These are phyloP conservation scores for Melanchra persicariae DNA, from an alignment of 2,888 invertebrate genomes.

Conservation along the genomic window DNA sequence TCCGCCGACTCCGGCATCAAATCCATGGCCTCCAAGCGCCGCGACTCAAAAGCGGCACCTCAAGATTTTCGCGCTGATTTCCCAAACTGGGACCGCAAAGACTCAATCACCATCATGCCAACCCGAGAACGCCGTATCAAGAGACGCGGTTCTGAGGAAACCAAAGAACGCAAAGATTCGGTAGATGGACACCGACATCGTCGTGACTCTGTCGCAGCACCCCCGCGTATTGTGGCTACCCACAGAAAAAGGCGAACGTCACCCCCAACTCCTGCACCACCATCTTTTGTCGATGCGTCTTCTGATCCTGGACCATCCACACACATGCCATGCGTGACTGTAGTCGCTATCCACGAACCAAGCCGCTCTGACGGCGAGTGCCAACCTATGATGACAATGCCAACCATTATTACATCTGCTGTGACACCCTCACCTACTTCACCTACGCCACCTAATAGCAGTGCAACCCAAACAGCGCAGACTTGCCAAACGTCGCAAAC, in stretches of 20 bases:
- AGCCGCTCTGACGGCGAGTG: constrained; percentile 92
- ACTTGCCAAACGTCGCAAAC: constrained; percentile 75
- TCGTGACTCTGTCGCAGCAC: constrained; percentile 92
- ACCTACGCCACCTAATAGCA: constrained; percentile 89
- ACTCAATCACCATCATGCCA: constrained; percentile 91
- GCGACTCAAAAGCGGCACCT: constrained; percentile 93
- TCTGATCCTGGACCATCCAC: constrained; percentile 92
- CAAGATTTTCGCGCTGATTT: constrained; percentile 94
- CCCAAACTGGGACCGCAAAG: constrained; percentile 93
- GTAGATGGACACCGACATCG: constrained; percentile 93
- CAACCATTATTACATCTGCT: constrained; percentile 95
- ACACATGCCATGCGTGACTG: constrained; percentile 86
- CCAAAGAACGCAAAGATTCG: constrained; percentile 91
- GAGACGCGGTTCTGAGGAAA: constrained; percentile 92
- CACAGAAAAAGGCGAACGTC: constrained; percentile 90
- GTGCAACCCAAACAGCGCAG: constrained; percentile 77
- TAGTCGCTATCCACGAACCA: constrained; percentile 87
- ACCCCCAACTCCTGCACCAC: constrained; percentile 84
- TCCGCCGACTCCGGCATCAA: constrained; percentile 96
- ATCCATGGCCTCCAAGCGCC: constrained; percentile 93
- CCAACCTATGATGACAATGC: constrained; percentile 91
- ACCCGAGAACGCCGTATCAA: constrained; percentile 86
- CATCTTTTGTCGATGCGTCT: constrained; percentile 90
- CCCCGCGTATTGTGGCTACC: constrained; percentile 92
- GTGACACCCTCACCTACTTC: constrained; percentile 96